Percentiles rank a stretch among this genome's conserved stretches.
Conservation (phyloP, 2,888 invertebrate genomes). For the Colostygia pectinataria region DNA sequence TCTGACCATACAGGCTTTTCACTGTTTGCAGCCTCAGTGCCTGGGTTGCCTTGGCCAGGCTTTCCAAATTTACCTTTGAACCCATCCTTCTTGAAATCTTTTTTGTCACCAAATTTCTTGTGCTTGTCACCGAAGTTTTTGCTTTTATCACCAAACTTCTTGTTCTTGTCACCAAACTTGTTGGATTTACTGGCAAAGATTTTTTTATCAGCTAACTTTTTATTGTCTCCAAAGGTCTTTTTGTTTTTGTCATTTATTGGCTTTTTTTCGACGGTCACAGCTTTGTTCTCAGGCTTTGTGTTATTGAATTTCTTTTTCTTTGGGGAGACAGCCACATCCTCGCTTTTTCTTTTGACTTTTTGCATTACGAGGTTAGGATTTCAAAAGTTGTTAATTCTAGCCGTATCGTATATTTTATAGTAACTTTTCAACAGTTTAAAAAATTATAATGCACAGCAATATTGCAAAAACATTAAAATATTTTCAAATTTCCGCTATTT, state of each 20-base stretch:
- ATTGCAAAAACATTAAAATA: too few relatives aligned
- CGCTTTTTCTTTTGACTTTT: conserved; percentile 66
- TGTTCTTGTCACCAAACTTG: conserved; percentile 2
- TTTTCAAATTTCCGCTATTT: too few relatives aligned
- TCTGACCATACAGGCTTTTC: conserved; percentile 87
- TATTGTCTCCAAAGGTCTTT: conserved; percentile 20
- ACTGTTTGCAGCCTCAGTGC: conserved; percentile 32
- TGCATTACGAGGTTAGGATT: conserved; percentile 58
- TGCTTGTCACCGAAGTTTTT: conserved; percentile 13
- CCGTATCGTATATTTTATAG: too few relatives aligned
- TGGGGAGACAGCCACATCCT: conserved; percentile 43
- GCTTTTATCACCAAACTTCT: conserved; percentile 28
- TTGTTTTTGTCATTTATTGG: conserved; percentile 5
- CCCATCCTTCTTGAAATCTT: conserved; percentile 24
- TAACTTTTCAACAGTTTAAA: too few relatives aligned
- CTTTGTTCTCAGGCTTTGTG: conserved; percentile 27
- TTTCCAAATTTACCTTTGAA: conserved; percentile 19
- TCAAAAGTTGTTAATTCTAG: too few relatives aligned
- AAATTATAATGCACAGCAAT: too few relatives aligned
- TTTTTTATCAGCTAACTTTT: conserved; percentile 28
- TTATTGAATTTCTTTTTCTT: conserved; percentile 63
- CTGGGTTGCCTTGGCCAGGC: conserved; percentile 27
- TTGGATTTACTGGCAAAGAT: background rate
- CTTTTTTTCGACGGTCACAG: conserved; percentile 26
- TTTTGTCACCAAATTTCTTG: conserved; percentile 27